Evolutionary conservation across 2,888 invertebrate genomes (phyloP).

Genomic region (Enoplolaimus lenunculus): DNA sequence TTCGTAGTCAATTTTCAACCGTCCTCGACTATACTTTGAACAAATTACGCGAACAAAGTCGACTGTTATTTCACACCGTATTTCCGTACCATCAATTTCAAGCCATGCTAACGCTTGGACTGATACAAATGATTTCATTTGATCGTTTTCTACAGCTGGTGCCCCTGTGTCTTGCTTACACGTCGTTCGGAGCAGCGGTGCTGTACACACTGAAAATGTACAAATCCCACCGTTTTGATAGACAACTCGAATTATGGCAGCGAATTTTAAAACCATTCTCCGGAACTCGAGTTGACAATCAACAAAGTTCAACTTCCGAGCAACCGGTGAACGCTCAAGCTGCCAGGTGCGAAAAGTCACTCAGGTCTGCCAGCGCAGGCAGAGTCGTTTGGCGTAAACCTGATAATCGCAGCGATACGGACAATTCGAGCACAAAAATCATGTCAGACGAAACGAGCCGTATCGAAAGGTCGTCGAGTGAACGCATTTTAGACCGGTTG

Average conservation of each 20-base stretch:
- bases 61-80: background rate
- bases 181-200: background rate
- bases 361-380: too few species aligned
- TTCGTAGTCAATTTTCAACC: background rate
- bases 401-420: too few species aligned
- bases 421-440: too few species aligned
- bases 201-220: slow-evolving; percentile 11
- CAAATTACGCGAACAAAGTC: slow-evolving; percentile 9
- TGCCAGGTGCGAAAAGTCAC: too few species aligned
- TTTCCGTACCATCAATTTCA: slow-evolving; percentile 17
- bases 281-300: too few species aligned
- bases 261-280: slow-evolving; percentile 5
- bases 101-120: slow-evolving; percentile 8
- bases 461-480: too few species aligned
- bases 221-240: background rate
- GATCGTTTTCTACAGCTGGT: background rate
- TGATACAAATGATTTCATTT: slow-evolving; percentile 7
- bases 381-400: too few species aligned
- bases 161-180: background rate
- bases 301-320: too few species aligned
- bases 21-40: background rate
- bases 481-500: too few species aligned
- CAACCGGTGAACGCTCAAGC: too few species aligned
- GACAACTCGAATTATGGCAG: slow-evolving; percentile 5
- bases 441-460: too few species aligned